Conservation (phyloP, 2,888 invertebrate species). For the Dorcus hopei region DNA sequence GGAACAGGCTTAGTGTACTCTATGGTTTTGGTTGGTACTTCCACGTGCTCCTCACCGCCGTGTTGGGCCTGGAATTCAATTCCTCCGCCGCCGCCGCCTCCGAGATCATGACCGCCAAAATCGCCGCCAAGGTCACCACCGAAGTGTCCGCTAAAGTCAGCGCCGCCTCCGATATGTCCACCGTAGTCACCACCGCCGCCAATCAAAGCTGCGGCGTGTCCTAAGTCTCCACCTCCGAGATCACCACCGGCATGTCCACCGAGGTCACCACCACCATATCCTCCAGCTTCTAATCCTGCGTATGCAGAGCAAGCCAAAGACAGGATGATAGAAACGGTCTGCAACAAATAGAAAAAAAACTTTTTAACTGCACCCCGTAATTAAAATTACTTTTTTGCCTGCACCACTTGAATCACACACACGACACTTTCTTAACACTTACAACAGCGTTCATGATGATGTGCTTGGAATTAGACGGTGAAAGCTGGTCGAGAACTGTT, state of each 20-base stretch:
- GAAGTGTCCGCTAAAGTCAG: conserved; percentile 28
- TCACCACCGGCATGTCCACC: conserved; percentile 17
- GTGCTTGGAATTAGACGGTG: conserved; percentile 20
- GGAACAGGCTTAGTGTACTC: conserved; percentile 69
- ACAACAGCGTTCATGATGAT: conserved; percentile 30
- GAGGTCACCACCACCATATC: conserved; percentile 27
- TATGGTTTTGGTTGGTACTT: conserved; percentile 57
- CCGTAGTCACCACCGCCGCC: conserved; percentile 7
- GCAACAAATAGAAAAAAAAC: conserved; percentile 4
- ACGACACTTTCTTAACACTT: conserved; percentile 21
- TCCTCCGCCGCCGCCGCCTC: conserved; percentile 4
- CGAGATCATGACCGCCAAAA: background rate
- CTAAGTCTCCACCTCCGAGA: conserved; percentile 44
- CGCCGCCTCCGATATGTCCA: conserved; percentile 21
- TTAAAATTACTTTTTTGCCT: conserved; percentile 18
- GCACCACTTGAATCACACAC: conserved; percentile 24
- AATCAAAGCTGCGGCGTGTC: conserved; percentile 47
- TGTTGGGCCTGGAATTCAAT: conserved; percentile 8
- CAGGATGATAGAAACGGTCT: conserved; percentile 31
- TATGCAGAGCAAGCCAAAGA: conserved; percentile 29
- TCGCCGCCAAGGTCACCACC: conserved; percentile 6
- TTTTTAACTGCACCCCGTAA: background rate
- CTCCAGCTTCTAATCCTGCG: conserved; percentile 28
- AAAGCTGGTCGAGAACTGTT: conserved; percentile 30
- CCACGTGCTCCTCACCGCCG: conserved; percentile 55